A percentile compares a stretch with the other conserved stretches of the same genome.
Conservation (phyloP, 2,113 vertebrate genomes). For the Sander lucioperca region DNA sequence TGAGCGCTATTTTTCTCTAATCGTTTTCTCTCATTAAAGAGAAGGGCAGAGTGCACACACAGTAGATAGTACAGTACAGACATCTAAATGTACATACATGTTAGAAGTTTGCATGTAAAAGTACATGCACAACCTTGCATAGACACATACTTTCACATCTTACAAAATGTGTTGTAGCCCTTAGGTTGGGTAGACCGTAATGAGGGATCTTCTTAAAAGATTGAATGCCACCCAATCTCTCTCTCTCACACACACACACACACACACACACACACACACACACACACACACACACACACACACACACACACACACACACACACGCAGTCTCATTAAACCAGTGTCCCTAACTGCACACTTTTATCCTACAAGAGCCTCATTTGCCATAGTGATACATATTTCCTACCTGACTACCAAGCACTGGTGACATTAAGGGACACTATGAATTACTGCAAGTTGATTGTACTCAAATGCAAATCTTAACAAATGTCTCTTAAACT, state of each 20-base stretch:
- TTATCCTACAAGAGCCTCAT: constrained; percentile 49
- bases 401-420: constrained; percentile 38
- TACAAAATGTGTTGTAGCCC: constrained; percentile 35
- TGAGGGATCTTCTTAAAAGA: constrained; percentile 60
- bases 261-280: constrained; percentile 15
- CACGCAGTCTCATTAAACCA: constrained; percentile 62
- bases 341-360: constrained; percentile 46
- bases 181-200: constrained; percentile 51
- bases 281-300: constrained; percentile 20
- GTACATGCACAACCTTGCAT: background rate
- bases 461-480: constrained; percentile 35
- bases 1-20: constrained; percentile 47
- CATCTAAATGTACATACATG: constrained; percentile 9
- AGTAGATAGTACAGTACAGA: background rate
- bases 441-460: constrained; percentile 22
- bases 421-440: constrained; percentile 28
- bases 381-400: constrained; percentile 50
- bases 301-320: constrained; percentile 48
- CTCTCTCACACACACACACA: background rate
- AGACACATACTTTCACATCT: constrained; percentile 31
- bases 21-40: constrained; percentile 73
- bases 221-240: constrained; percentile 43
- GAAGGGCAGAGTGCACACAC: background rate
- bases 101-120: constrained; percentile 26
- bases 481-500: constrained; percentile 37